Base-by-base conservation (phyloP, 1,140 invertebrate genomes). In the Drosophila micromelanica region DNA sequence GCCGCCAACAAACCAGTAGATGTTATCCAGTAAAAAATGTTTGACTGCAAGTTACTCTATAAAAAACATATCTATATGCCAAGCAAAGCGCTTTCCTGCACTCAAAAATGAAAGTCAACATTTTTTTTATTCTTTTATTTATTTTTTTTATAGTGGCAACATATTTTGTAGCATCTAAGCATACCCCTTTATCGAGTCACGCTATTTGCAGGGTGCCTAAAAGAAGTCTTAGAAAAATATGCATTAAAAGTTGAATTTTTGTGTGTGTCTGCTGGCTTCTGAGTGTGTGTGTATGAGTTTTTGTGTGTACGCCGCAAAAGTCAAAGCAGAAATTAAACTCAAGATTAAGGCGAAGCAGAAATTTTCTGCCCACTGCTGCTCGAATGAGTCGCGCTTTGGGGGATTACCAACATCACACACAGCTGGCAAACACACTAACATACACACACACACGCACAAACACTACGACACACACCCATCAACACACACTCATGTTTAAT, bases 291-390 rank as follows among this genome's bases (percentile, higher is more conserved):
- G 52, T 30, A 13, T 30, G 42, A 55, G 56, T 27, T 48, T 71
- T 15, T 56, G 9, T 62, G 42, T 74, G 48, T 55, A 45, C 45
- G 62, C 43, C 75, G 67, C 67, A 73, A 63, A 86, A 87, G 82
- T 87, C 82, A 87, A 87, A 87, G 82, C 64, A 76, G 59, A 67
- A 87, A 87, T 87, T 87, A 87, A 87, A 82, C 72, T 87, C 69
- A 62, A 78, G 82, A 85, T 85, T 86, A 87, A 81, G 82, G 82
- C 77, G 49, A 72, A 59, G 80, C 74, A 73, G 72, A 79, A 57
- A 63, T 69, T 52, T 67, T 60, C 45, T 74, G 60, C 42, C 45
- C 13, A 12, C 15, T 17, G 15, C 15, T n/a, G 43, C 17, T 30
- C 55, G 57, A 43, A 63, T 70, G 40, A 65, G 42, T 37, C n/a